These are phyloP conservation scores for Athalia cordata DNA, from an alignment of 2,888 invertebrate genomes.

Conservation along the genomic window DNA sequence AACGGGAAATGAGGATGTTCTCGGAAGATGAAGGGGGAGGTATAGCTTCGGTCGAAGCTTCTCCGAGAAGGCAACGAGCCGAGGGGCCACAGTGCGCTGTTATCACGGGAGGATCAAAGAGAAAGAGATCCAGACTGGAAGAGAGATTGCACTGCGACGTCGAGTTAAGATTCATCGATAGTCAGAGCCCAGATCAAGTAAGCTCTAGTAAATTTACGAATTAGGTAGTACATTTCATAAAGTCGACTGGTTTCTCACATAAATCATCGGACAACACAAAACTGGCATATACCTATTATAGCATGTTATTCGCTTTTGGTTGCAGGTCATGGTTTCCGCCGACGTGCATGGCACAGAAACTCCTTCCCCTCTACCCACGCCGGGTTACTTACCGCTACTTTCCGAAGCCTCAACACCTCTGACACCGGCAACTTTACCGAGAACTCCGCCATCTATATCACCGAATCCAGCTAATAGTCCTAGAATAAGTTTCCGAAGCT, in stretches of 20 bases:
- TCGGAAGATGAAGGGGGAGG: slow-evolving; percentile 89
- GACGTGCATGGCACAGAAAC: slow-evolving; percentile 72
- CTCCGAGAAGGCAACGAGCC: slow-evolving; percentile 70
- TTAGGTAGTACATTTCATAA: too few relatives aligned
- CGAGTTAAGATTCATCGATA: slow-evolving; percentile 88
- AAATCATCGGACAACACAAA: too few relatives aligned
- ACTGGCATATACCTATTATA: neutral
- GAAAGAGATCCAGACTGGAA: slow-evolving; percentile 83
- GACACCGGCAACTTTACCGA: slow-evolving; percentile 66
- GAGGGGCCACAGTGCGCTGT: slow-evolving; percentile 73
- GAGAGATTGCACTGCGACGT: slow-evolving; percentile 81
- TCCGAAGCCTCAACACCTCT: slow-evolving; percentile 70
- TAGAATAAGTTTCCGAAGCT: slow-evolving; percentile 71
- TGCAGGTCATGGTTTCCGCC: slow-evolving; percentile 72
- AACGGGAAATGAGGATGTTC: slow-evolving; percentile 90
- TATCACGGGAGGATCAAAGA: slow-evolving; percentile 68
- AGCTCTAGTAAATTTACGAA: neutral
- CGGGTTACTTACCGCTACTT: slow-evolving; percentile 68
- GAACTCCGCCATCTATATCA: slow-evolving; percentile 65
- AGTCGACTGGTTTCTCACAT: too few relatives aligned
- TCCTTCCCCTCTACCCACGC: slow-evolving; percentile 70
- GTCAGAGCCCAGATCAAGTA: slow-evolving; percentile 82
- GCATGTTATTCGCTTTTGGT: slow-evolving; percentile 41
- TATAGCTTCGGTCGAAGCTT: slow-evolving; percentile 74
- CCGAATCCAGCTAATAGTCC: slow-evolving; percentile 67